These are phyloP conservation scores for Pimephales promelas DNA, from an alignment of 2,113 vertebrate genomes.

Conservation along the genomic window DNA sequence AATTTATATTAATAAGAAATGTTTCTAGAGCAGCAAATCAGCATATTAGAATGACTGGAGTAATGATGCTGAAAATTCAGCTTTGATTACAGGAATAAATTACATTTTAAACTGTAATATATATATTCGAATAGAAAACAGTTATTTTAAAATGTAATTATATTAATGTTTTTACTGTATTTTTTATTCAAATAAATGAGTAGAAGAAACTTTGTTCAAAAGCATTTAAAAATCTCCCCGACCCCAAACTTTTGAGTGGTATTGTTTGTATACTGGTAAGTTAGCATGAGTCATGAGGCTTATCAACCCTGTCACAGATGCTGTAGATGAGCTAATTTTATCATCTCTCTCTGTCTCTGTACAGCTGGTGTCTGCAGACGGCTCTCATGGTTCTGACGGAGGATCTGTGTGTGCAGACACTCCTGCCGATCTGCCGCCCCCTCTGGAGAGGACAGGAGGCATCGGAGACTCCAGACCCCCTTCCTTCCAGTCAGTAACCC, in stretches of 20 bases:
- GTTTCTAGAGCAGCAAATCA: not conserved
- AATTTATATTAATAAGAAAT: not conserved
- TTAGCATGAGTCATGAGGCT: not conserved
- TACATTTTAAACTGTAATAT: not conserved
- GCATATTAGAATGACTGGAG: not conserved
- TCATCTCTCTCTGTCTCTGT: constrained; percentile 33
- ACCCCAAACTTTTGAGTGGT: not conserved
- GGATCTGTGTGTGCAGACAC: constrained; percentile 82
- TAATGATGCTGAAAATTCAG: not conserved
- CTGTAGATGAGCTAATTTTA: constrained; percentile 5
- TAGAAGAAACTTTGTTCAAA: too few species aligned
- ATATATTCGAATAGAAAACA: not conserved
- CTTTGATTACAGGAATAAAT: not conserved
- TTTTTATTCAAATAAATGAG: not conserved
- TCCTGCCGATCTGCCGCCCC: constrained; percentile 80
- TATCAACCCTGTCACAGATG: not conserved
- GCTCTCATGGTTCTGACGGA: constrained; percentile 84
- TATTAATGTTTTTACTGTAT: not conserved
- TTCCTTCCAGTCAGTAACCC: constrained; percentile 90
- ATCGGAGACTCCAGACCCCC: constrained; percentile 95
- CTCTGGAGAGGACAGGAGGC: constrained; percentile 88
- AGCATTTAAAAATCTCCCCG: not conserved
- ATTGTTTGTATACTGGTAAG: too few species aligned
- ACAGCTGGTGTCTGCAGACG: constrained; percentile 92
- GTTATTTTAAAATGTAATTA: not conserved